Evolutionary conservation across 2,888 invertebrate species (phyloP).

Genomic region (Eilema sororculum): DNA sequence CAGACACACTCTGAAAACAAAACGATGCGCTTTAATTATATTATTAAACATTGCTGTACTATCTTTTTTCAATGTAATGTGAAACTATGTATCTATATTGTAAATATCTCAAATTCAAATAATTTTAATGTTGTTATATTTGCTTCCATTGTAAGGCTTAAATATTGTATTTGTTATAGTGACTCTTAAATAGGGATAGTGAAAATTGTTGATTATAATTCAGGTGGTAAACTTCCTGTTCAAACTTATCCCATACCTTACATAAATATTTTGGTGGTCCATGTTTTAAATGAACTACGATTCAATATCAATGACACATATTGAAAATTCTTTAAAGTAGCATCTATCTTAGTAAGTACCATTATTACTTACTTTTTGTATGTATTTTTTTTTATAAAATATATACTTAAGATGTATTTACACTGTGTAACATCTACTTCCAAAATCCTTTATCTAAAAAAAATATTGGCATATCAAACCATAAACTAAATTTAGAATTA

Average conservation of each 20-base stretch:
- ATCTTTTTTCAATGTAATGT: constrained; percentile 74
- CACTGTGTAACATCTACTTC: constrained; percentile 81
- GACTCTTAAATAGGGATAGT: constrained; percentile 67
- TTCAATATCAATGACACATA: constrained; percentile 85
- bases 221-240: constrained; percentile 41
- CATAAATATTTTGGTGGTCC: constrained; percentile 72
- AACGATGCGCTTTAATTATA: constrained; percentile 84
- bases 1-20: constrained; percentile 79
- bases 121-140: constrained; percentile 81
- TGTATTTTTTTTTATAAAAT: constrained; percentile 84
- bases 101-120: constrained; percentile 78
- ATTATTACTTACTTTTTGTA: constrained; percentile 77
- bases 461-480: constrained; percentile 87
- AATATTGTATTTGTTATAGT: constrained; percentile 75
- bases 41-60: constrained; percentile 58
- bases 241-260: constrained; percentile 51
- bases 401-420: constrained; percentile 82
- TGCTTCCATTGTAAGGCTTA: constrained; percentile 83
- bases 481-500: constrained; percentile 81
- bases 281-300: constrained; percentile 70
- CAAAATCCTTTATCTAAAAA: constrained; percentile 75
- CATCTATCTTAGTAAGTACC: constrained; percentile 74
- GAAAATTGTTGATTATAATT: constrained; percentile 61
- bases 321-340: constrained; percentile 75
- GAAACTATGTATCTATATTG: constrained; percentile 70